Conservation (phyloP, 2,113 vertebrate species). For the Elaphurus davidianus region DNA sequence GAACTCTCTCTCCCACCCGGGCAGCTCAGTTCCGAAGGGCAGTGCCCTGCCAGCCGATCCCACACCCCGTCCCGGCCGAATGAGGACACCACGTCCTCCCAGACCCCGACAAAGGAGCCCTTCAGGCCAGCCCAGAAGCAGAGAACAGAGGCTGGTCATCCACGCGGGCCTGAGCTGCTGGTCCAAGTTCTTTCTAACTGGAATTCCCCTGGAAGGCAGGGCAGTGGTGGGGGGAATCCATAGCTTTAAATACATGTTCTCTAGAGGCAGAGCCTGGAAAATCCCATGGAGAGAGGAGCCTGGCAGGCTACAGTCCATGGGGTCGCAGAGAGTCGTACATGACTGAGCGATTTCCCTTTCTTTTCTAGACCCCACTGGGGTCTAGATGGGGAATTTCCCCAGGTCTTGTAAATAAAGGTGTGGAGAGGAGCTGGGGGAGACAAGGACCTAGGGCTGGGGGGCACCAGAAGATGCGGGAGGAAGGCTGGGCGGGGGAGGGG, state of each 20-base stretch:
- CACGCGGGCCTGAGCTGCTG: slow-evolving; percentile 57
- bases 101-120: slow-evolving; percentile 62
- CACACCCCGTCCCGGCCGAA: slow-evolving; percentile 9
- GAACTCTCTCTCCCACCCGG: not conserved
- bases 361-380: not conserved
- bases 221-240: rapidly evolving
- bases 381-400: slow-evolving; percentile 16
- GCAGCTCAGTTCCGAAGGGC: slow-evolving; percentile 30
- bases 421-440: not conserved
- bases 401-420: not conserved
- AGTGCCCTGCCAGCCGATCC: not conserved
- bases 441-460: not conserved
- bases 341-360: not conserved
- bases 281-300: not conserved
- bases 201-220: slow-evolving; percentile 49
- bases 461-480: not conserved
- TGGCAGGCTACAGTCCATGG: not conserved
- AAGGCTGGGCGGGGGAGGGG: not conserved
- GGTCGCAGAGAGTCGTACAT: not conserved
- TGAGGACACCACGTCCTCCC: slow-evolving; percentile 51
- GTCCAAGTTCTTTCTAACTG: slow-evolving; percentile 62
- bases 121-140: slow-evolving; percentile 65
- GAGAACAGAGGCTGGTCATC: slow-evolving; percentile 67
- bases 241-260: slow-evolving; percentile 47
- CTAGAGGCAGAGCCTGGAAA: not conserved